Conservation (phyloP, 2,113 vertebrate species). For the Microcebus griseorufus region DNA sequence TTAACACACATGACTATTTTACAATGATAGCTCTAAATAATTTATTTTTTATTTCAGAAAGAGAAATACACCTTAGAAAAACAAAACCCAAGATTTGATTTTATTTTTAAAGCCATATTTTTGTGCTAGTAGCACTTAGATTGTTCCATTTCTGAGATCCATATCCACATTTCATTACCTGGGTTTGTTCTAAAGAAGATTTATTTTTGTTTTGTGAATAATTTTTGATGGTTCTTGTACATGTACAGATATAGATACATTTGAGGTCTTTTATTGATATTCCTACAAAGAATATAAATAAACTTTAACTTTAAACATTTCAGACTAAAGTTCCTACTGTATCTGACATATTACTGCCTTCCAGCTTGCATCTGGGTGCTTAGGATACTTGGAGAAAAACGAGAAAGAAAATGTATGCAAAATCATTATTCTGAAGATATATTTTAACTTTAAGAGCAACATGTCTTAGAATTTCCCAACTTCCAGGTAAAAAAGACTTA, state of each 20-base stretch:
- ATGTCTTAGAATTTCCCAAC: background rate
- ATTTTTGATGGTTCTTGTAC: slow-evolving; percentile 89
- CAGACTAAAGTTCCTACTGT: slow-evolving; percentile 65
- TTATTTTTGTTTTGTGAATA: slow-evolving; percentile 93
- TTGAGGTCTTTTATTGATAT: slow-evolving; percentile 91
- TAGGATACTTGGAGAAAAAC: background rate
- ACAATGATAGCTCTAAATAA: slow-evolving; percentile 87
- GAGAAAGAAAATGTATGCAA: background rate
- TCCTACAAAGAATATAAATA: slow-evolving; percentile 90
- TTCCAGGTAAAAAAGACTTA: background rate
- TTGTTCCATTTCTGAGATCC: slow-evolving; percentile 84
- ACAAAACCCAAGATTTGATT: slow-evolving; percentile 82
- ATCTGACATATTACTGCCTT: slow-evolving; percentile 14
- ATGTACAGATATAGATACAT: slow-evolving; percentile 90
- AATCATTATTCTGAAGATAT: background rate
- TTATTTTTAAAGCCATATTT: slow-evolving; percentile 88
- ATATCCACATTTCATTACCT: slow-evolving; percentile 89
- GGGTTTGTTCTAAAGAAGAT: slow-evolving; percentile 90
- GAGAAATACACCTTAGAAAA: slow-evolving; percentile 82
- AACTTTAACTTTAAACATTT: slow-evolving; percentile 90
- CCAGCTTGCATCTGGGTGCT: background rate
- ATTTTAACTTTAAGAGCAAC: background rate
- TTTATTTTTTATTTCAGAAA: slow-evolving; percentile 90
- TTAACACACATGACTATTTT: slow-evolving; percentile 85
- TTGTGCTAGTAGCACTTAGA: slow-evolving; percentile 87